Percentiles rank a stretch among this genome's conserved stretches.
phyloP scores from a whole-genome alignment of 2,797 vertebrate species.

The Sibirionetta formosa region DNA sequence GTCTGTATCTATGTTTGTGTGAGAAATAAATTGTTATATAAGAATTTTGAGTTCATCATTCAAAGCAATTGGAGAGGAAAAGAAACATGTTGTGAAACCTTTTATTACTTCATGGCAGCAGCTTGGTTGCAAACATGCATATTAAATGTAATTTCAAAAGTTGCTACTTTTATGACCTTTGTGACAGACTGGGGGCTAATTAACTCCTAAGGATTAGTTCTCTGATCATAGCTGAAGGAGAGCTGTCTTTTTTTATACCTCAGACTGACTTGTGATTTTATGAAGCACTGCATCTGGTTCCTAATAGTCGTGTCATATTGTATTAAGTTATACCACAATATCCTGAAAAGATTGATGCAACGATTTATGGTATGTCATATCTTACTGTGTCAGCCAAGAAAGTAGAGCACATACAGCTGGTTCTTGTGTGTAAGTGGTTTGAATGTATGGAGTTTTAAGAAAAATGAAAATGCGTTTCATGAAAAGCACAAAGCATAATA shows the following conservation, averaged over 20 bases:
- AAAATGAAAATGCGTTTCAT: background rate
- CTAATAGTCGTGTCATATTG: background rate
- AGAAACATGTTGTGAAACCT: fast-evolving
- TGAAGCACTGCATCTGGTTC: slow-evolving; percentile 5
- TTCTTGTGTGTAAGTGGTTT: background rate
- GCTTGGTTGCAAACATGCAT: background rate
- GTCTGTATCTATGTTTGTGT: background rate
- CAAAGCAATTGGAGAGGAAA: background rate
- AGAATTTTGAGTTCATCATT: background rate
- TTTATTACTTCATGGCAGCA: background rate
- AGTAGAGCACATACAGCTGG: background rate
- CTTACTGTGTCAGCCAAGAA: background rate
- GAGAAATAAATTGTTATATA: background rate
- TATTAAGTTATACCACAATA: background rate
- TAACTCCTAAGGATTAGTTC: background rate
- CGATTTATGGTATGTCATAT: background rate
- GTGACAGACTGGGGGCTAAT: background rate
- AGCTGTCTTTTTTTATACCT: background rate
- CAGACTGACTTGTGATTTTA: background rate
- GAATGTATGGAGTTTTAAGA: background rate
- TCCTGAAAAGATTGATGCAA: background rate
- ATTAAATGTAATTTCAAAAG: background rate
- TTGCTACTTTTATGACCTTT: slow-evolving; percentile 16
- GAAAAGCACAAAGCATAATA: background rate
- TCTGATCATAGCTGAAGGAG: background rate